Percentiles rank a stretch among this genome's conserved stretches.
Evolutionary conservation across 2,888 invertebrate species (phyloP).

Genomic region (Phengaris arion): DNA sequence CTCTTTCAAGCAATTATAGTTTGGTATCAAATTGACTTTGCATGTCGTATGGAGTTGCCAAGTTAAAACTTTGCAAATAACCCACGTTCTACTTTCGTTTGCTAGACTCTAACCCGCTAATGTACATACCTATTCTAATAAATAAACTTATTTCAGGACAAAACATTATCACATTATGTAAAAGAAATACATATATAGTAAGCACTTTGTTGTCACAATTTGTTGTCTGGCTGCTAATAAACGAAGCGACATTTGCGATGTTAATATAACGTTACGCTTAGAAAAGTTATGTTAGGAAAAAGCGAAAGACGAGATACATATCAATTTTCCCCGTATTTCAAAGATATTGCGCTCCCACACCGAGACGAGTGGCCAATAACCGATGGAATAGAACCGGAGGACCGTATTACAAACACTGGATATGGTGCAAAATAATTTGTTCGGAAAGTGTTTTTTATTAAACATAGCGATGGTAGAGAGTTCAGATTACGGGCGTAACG

Average conservation of each 20-base stretch:
- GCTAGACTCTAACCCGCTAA: too few relatives aligned
- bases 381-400: conserved; percentile 49
- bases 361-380: conserved; percentile 69
- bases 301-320: conserved; percentile 39
- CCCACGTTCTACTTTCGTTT: too few relatives aligned
- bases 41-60: too few relatives aligned
- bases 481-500: conserved; percentile 65
- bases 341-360: conserved; percentile 65
- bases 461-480: conserved; percentile 49
- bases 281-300: conserved; percentile 7
- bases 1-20: too few relatives aligned
- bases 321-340: conserved; percentile 48
- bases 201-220: background rate
- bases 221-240: background rate
- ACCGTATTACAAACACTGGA: conserved; percentile 27
- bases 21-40: too few relatives aligned
- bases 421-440: conserved; percentile 27
- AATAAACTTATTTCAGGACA: background rate
- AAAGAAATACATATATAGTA: background rate
- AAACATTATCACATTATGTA: background rate
- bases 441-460: conserved; percentile 45
- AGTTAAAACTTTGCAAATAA: too few relatives aligned
- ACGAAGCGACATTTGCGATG: background rate
- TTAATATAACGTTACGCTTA: background rate
- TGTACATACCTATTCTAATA: background rate